Evolutionary conservation across 92 coral and sea anemone genomes (phyloP).

Genomic region (Ricordea florida): DNA sequence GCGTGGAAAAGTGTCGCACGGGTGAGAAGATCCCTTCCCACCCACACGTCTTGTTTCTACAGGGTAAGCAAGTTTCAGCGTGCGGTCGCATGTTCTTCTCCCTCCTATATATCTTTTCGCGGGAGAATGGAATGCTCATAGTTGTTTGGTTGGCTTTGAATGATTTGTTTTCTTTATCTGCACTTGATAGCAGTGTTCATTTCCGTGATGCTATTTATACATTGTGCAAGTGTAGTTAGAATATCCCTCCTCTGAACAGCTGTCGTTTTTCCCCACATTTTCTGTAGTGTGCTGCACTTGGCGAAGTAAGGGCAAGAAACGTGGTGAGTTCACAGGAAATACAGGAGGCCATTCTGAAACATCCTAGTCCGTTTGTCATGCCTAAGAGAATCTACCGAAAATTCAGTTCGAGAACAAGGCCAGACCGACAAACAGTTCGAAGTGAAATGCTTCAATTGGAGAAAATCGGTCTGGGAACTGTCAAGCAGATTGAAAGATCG

Average conservation of each 20-base stretch:
- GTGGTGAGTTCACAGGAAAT: background rate
- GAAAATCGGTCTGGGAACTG: constrained; percentile 24
- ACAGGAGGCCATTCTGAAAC: constrained; percentile 1
- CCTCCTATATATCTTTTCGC: no score
- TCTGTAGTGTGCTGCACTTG: background rate
- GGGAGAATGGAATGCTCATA: no score
- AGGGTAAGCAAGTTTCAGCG: no score
- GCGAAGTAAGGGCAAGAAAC: constrained; percentile 1
- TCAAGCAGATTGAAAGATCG: constrained; percentile 8
- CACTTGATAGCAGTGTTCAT: no score
- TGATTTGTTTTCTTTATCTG: no score
- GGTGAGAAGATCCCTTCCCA: no score
- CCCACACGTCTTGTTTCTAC: no score
- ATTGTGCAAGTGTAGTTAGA: background rate
- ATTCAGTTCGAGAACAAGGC: constrained; percentile 32
- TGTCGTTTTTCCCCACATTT: background rate
- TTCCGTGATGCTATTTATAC: background rate
- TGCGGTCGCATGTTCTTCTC: no score
- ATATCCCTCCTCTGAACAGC: background rate
- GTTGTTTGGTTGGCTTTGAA: no score
- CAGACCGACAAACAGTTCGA: constrained; percentile 16
- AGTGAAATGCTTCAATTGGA: constrained; percentile 20
- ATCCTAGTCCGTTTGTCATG: constrained; percentile 26
- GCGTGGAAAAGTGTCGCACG: no score
- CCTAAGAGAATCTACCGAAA: constrained; percentile 17